A percentile compares a stretch with the other conserved stretches of the same genome.
Evolutionary conservation across 1,140 invertebrate species (phyloP).

Genomic region (Mamestra configurata): DNA sequence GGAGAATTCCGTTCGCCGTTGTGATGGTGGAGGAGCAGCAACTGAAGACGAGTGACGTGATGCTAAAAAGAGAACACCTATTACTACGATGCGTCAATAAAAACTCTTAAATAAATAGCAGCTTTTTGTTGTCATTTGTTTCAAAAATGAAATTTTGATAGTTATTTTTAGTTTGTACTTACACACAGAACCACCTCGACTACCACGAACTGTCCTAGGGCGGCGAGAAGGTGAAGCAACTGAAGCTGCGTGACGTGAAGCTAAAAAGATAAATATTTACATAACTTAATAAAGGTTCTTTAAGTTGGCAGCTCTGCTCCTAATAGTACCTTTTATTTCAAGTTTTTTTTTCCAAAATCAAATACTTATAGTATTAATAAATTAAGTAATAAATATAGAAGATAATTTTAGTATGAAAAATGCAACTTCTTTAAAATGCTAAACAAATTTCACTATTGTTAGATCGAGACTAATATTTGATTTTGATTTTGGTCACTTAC

Average conservation of each 20-base stretch:
- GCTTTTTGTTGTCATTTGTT: slow-evolving; percentile 4
- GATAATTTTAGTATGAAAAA: background rate
- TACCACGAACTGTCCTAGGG: slow-evolving; percentile 1
- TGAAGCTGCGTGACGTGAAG: slow-evolving; percentile 10
- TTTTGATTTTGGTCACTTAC: background rate
- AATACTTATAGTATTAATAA: background rate
- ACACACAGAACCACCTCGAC: slow-evolving; percentile 15
- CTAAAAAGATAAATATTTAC: slow-evolving; percentile 22
- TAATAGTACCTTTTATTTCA: too few relatives aligned
- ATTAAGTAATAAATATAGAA: background rate
- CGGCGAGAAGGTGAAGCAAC: slow-evolving; percentile 6
- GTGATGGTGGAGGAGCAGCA: slow-evolving; percentile 8
- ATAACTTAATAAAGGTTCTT: background rate
- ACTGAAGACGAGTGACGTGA: background rate
- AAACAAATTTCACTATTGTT: too few relatives aligned
- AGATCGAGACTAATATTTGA: too few relatives aligned
- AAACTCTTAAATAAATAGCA: slow-evolving; percentile 16
- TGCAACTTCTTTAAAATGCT: background rate
- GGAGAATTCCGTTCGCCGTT: slow-evolving; percentile 8
- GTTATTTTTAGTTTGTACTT: background rate
- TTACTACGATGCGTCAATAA: background rate
- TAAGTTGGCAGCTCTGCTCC: too few relatives aligned
- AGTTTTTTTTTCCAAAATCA: too few relatives aligned
- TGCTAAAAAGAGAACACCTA: background rate
- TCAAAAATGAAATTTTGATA: background rate